Evolutionary conservation across 64 coral and sea anemone species (phyloP).

Genomic region (Anthopleura sola): DNA sequence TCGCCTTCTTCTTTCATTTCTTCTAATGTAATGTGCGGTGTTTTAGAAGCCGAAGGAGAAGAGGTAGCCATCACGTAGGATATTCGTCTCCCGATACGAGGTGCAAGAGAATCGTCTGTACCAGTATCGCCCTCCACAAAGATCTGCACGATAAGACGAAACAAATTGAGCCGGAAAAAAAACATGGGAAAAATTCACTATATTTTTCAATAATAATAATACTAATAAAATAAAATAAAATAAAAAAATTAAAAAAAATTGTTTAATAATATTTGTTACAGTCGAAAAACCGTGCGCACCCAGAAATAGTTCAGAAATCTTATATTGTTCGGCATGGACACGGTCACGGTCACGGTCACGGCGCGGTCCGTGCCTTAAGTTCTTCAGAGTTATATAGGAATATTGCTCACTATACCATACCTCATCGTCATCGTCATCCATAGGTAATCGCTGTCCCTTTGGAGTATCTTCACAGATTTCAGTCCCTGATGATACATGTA

Average conservation of each 20-base stretch:
- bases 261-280: too few species aligned
- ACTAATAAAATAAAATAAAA: too few species aligned
- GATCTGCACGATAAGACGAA: background rate
- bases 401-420: slow-evolving; percentile 15
- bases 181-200: background rate
- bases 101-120: slow-evolving; percentile 5
- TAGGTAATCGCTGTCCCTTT: background rate
- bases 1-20: slow-evolving; percentile 71
- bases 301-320: too few species aligned
- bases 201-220: too few species aligned
- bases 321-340: too few species aligned
- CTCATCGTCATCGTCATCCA: slow-evolving; percentile 26
- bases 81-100: slow-evolving; percentile 46
- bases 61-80: slow-evolving; percentile 94
- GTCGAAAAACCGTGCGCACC: too few species aligned
- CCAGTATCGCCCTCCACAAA: slow-evolving; percentile 34
- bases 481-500: slow-evolving; percentile 57
- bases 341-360: too few species aligned
- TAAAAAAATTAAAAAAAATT: too few species aligned
- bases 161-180: background rate
- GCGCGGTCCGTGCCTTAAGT: too few species aligned
- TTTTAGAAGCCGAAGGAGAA: slow-evolving; percentile 48
- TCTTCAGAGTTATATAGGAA: too few species aligned
- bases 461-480: slow-evolving; percentile 17
- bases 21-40: slow-evolving; percentile 41